Percentiles rank a stretch among this genome's conserved stretches.
Evolutionary conservation across 2,797 vertebrate species (phyloP).

Genomic region (Megaceryle alcyon): DNA sequence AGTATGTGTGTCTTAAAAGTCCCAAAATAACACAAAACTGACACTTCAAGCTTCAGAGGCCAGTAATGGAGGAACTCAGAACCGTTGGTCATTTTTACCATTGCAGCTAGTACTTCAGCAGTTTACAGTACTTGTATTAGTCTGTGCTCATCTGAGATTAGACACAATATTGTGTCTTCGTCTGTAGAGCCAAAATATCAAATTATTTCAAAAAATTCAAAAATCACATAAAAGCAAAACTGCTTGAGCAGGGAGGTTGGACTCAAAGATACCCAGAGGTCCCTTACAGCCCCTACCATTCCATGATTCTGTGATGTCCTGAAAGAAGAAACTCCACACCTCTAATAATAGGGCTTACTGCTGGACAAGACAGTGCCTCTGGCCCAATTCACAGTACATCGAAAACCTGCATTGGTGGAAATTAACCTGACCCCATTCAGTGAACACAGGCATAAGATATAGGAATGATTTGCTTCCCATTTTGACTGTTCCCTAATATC

Average conservation of each 20-base stretch:
- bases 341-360: not conserved
- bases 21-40: not conserved
- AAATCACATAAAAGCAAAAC: not conserved
- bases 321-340: not conserved
- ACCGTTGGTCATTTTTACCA: not conserved
- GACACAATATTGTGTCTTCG: not conserved
- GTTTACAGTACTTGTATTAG: not conserved
- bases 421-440: not conserved
- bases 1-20: not conserved
- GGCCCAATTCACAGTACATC: not conserved
- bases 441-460: not conserved
- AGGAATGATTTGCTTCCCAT: not conserved
- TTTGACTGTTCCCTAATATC: not conserved
- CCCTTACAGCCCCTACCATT: not conserved
- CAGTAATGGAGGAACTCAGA: not conserved
- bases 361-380: not conserved
- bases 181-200: not conserved
- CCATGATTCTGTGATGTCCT: not conserved
- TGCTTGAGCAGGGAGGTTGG: no score
- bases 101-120: not conserved
- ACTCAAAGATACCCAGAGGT: not conserved
- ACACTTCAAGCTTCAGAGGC: not conserved
- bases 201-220: not conserved
- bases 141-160: not conserved
- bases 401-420: not conserved